Conservation (phyloP, 2,797 vertebrate species). For the Novumbra hubbsi region DNA sequence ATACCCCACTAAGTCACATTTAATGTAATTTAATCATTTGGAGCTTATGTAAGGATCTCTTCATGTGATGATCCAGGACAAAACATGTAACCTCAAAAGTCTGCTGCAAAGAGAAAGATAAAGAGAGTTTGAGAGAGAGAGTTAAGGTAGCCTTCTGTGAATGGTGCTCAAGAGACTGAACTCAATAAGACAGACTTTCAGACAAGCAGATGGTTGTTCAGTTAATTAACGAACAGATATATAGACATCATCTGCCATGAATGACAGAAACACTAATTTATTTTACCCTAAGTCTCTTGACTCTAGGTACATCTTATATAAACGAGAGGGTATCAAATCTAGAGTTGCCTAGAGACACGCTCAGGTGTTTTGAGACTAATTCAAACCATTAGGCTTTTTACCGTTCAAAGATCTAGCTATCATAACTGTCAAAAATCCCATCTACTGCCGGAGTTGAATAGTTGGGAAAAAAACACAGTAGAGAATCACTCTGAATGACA, state of each 20-base stretch:
- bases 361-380: not conserved
- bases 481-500: constrained; percentile 6
- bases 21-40: constrained; percentile 25
- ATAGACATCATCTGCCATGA: not conserved
- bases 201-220: not conserved
- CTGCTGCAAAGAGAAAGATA: constrained; percentile 2
- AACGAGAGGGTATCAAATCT: not conserved
- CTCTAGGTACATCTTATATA: not conserved
- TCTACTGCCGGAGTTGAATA: constrained; percentile 15
- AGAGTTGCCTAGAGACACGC: constrained; percentile 1
- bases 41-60: not conserved
- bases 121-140: constrained; percentile 9
- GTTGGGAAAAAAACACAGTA: not conserved
- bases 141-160: not conserved
- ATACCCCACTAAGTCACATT: constrained; percentile 23
- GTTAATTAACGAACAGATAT: not conserved
- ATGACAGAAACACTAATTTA: not conserved
- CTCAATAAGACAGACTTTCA: constrained; percentile 1
- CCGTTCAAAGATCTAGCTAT: constrained; percentile 34
- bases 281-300: not conserved
- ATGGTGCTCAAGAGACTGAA: not conserved
- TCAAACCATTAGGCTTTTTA: not conserved
- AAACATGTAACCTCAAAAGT: constrained; percentile 1
- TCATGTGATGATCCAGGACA: constrained; percentile 13
- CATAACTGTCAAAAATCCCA: constrained; percentile 28